Evolutionary conservation across 2,113 vertebrate genomes (phyloP), one percentile per base, ranked within the genome.

Genomic region (Aegotheles bennettii): DNA sequence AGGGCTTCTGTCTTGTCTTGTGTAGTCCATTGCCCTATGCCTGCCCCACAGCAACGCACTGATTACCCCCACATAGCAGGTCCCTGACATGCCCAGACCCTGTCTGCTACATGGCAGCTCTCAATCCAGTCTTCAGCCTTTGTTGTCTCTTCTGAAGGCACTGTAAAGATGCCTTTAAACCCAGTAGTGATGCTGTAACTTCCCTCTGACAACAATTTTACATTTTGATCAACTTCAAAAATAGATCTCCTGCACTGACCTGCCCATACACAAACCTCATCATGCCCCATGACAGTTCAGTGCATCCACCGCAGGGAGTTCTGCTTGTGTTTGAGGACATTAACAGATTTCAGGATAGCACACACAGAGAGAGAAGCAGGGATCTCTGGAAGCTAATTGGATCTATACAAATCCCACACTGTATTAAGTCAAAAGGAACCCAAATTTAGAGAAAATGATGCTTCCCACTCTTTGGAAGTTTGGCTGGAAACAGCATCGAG

Each of bases 21-120:
- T 10, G 19, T 10, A 42, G 20, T 11, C 0, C 0, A 13, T 11
- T 71, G 38, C 19, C 56, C 26, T 70, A 5, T 4, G 3, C 4
- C 31, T 51, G 18, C 35, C 54, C 43, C 45, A 61, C 6, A 61
- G 31, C 16, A 76, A 42, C 6, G 1, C 18, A 10, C 21, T 40
- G 29, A 48, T 3, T 48, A 28, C 28, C 16, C 13, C 21, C 35
- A 8, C 2, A 4, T 9, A 79, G 48, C 0, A 0, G 1, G 28
- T 65, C 21, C 36, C 28, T 57, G 53, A 20, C 15, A 33, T 0
- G 7, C 19, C 0, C 0, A 84, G 25, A 53, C 14, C 24, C 17
- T 2, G 1, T 23, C 13, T 69, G 36, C 19, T 61, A n/a, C 63
- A 6, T 0, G 1, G 40, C 45, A 74, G 18, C 43, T 29, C 43